phyloP scores from a whole-genome alignment of 2,888 invertebrate species.

The Agrochola lychnidis region DNA sequence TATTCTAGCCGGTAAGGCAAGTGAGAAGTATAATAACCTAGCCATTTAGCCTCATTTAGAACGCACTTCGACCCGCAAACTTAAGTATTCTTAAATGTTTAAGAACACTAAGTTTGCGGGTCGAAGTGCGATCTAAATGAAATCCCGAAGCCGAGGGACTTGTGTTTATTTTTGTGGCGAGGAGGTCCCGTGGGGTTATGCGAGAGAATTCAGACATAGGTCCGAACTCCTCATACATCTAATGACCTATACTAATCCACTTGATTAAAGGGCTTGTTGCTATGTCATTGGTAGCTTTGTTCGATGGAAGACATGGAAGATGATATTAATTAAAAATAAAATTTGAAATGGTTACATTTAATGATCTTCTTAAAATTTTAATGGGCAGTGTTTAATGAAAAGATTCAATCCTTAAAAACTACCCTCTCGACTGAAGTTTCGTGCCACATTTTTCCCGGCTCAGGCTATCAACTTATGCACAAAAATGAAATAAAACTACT shows the following conservation, averaged over 20 bases:
- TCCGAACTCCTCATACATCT: not conserved
- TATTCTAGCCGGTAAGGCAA: slow-evolving; percentile 28
- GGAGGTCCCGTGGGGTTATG: not conserved
- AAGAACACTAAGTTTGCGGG: no score
- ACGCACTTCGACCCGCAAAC: no score
- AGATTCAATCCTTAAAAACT: not conserved
- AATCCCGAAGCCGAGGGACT: not conserved
- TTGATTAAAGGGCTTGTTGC: not conserved
- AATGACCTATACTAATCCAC: not conserved
- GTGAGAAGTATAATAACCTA: not conserved
- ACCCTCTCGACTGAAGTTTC: not conserved
- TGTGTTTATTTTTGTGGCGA: not conserved
- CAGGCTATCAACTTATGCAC: not conserved
- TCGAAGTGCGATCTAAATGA: not conserved
- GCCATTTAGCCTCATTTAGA: not conserved
- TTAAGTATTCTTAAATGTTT: no score
- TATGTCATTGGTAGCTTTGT: not conserved
- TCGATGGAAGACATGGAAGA: not conserved
- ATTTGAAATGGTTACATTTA: not conserved
- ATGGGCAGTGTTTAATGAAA: not conserved
- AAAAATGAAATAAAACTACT: not conserved
- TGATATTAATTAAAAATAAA: not conserved
- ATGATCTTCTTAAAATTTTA: not conserved
- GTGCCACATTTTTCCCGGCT: not conserved
- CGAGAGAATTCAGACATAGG: not conserved